Evolutionary conservation across 2,113 vertebrate genomes (phyloP).

Genomic region (Cyprinus carpio): DNA sequence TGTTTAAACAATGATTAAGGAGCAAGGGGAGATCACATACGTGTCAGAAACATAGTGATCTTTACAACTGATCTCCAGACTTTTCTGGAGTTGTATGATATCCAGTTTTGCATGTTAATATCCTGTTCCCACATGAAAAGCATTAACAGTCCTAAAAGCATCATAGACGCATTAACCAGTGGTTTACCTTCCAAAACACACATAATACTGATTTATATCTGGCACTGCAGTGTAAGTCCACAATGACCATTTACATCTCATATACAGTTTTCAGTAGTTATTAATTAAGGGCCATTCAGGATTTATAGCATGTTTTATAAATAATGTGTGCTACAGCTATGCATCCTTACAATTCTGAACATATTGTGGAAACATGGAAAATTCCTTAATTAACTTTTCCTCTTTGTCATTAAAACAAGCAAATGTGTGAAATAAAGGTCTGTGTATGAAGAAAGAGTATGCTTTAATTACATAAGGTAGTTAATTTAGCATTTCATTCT

Average conservation of each 20-base stretch:
- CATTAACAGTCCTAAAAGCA: neutral
- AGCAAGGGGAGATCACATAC: conserved; percentile 6
- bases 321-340: neutral
- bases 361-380: neutral
- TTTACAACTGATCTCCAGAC: neutral
- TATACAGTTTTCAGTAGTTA: neutral
- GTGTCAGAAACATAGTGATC: neutral
- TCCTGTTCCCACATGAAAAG: neutral
- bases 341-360: neutral
- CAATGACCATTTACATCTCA: neutral
- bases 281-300: neutral
- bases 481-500: conserved; percentile 8
- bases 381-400: neutral
- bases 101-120: neutral
- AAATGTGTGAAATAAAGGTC: neutral
- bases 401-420: neutral
- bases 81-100: neutral
- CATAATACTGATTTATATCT: neutral
- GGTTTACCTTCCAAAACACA: neutral
- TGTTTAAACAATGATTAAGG: neutral
- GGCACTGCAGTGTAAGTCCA: neutral
- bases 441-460: neutral
- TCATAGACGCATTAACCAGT: neutral
- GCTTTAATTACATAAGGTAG: neutral
- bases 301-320: neutral